phyloP scores from a whole-genome alignment of 2,888 invertebrate genomes.

The Drosophila fulvimacula region DNA sequence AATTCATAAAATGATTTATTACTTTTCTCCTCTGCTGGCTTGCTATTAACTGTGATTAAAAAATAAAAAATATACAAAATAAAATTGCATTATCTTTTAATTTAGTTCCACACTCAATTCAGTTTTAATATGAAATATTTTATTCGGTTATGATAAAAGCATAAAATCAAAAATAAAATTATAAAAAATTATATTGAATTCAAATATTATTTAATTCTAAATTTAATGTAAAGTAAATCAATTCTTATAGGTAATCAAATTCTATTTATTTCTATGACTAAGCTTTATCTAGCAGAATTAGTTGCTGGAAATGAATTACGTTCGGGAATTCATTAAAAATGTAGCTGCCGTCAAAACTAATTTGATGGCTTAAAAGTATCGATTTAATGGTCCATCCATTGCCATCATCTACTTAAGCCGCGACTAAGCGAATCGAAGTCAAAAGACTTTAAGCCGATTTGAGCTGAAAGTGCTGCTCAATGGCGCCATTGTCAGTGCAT shows the following conservation, averaged over 20 bases:
- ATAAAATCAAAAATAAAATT: too few species aligned
- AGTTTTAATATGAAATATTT: background rate
- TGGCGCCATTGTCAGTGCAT: constrained; percentile 70
- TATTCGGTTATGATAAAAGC: too few species aligned
- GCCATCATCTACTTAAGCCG: constrained; percentile 58
- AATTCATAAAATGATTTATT: constrained; percentile 21
- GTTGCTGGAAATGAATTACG: background rate
- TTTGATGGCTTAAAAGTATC: constrained; percentile 47
- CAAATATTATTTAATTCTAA: background rate
- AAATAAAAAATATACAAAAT: background rate
- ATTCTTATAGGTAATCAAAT: background rate
- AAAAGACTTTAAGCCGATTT: constrained; percentile 70
- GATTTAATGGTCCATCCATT: constrained; percentile 57
- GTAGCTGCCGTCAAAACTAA: constrained; percentile 16
- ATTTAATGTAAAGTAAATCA: background rate
- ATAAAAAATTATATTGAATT: background rate
- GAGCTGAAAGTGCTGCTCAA: constrained; percentile 52
- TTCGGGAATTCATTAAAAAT: background rate
- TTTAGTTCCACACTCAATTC: background rate
- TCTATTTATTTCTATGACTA: background rate
- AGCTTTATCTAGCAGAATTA: background rate
- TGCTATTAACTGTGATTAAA: background rate
- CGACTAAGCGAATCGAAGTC: constrained; percentile 68
- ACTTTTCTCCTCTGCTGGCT: background rate
- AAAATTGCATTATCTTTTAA: background rate